Conservation (phyloP, 1,140 invertebrate genomes). For the Drosophila tani region DNA sequence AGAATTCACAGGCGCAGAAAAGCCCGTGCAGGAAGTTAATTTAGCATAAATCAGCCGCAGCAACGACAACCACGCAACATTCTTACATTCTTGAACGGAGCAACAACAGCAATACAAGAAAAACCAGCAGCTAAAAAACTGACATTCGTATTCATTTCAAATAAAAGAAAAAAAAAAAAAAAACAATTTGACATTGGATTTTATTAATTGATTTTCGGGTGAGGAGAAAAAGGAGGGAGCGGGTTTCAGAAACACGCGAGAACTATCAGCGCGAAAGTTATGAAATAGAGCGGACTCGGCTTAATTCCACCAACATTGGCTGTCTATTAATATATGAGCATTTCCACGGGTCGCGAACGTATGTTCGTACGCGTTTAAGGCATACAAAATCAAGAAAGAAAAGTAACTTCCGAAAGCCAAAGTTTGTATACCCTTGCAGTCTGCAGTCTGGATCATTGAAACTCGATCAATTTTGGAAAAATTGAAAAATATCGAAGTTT, state of each 20-base stretch:
- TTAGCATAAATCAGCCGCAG: conserved; percentile 47
- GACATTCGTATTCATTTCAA: conserved; percentile 83
- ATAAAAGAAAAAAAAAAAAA: conserved; percentile 68
- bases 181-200: conserved; percentile 37
- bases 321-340: neutral
- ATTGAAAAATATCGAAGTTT: no score
- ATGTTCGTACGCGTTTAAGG: no score
- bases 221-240: neutral
- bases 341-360: neutral
- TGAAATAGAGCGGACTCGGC: neutral
- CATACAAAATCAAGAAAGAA: no score
- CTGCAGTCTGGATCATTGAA: no score
- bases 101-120: conserved; percentile 54
- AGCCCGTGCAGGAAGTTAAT: conserved; percentile 55
- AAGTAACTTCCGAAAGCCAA: no score
- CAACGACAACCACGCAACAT: conserved; percentile 32
- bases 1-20: conserved; percentile 29
- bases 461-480: no score
- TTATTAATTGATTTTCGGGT: conserved; percentile 58
- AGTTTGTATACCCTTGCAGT: no score
- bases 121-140: conserved; percentile 70
- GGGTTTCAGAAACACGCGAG: neutral
- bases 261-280: conserved; percentile 3
- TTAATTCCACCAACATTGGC: neutral
- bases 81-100: conserved; percentile 57